A percentile compares a stretch with the other conserved stretches of the same genome.
Conservation (phyloP, 1,140 invertebrate species). For the Linepithema humile region DNA sequence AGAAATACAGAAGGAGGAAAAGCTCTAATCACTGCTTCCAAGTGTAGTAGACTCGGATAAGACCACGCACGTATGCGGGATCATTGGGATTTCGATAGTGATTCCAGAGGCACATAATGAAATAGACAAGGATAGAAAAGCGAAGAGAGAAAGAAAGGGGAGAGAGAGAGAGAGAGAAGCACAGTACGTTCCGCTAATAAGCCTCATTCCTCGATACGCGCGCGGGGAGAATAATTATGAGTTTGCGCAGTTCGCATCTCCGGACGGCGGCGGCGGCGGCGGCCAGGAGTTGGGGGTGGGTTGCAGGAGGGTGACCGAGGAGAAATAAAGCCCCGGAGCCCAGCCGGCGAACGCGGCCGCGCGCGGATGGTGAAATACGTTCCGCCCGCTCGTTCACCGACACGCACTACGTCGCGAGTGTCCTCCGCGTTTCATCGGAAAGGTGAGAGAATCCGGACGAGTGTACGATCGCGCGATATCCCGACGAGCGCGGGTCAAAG, state of each 20-base stretch:
- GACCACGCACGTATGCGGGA: not conserved
- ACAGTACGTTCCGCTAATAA: constrained; percentile 61
- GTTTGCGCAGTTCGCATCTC: constrained; percentile 80
- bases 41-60: not conserved
- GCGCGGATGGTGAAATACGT: constrained; percentile 61
- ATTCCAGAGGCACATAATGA: not conserved
- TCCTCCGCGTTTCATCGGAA: not conserved
- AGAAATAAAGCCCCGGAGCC: constrained; percentile 68
- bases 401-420: not conserved
- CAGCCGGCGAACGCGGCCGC: constrained; percentile 64
- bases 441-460: not conserved
- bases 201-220: constrained; percentile 73
- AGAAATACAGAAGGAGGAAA: no score
- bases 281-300: constrained; percentile 31
- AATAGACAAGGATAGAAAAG: not conserved
- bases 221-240: constrained; percentile 82
- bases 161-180: not conserved
- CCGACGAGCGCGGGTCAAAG: not conserved
- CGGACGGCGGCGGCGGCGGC: constrained; percentile 61
- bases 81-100: not conserved
- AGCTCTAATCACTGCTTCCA: not conserved
- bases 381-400: not conserved
- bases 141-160: no score
- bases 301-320: constrained; percentile 49
- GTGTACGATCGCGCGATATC: not conserved